These are phyloP conservation scores for Lycocerus yunnanus DNA, from an alignment of 2,888 invertebrate species.

Conservation along the genomic window DNA sequence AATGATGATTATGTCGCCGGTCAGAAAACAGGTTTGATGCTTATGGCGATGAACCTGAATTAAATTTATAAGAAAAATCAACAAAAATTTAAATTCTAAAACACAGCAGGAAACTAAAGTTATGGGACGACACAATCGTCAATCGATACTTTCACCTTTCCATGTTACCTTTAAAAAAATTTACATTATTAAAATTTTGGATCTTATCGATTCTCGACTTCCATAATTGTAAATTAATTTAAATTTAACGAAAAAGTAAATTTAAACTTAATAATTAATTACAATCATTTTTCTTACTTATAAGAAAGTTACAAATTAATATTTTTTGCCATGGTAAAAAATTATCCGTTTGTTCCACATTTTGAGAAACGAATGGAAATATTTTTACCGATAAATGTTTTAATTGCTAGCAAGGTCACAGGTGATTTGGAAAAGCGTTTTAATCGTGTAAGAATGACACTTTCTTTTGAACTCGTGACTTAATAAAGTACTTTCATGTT, in stretches of 20 bases:
- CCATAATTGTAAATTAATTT: not conserved
- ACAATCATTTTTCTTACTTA: not conserved
- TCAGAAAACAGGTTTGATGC: not conserved
- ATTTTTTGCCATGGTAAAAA: not conserved
- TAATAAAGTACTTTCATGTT: conserved; percentile 10
- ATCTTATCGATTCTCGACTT: not conserved
- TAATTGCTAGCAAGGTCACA: conserved; percentile 14
- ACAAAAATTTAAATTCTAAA: not conserved
- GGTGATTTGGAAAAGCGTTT: conserved; percentile 23
- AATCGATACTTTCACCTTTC: not conserved
- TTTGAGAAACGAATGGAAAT: not conserved
- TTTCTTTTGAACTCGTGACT: conserved; percentile 28
- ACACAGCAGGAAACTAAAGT: not conserved
- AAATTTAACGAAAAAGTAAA: not conserved
- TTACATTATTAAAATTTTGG: not conserved
- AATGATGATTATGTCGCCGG: no score
- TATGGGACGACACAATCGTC: not conserved
- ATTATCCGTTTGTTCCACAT: not conserved
- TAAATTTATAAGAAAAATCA: not conserved
- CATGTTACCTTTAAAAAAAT: not conserved
- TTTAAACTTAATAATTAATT: not conserved
- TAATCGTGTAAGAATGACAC: conserved; percentile 26
- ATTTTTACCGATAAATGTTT: not conserved
- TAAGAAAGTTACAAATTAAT: not conserved
- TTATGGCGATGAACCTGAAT: not conserved